These are phyloP conservation scores for Mesaphorura yosii DNA, from an alignment of 1,140 invertebrate species.

Conservation along the genomic window DNA sequence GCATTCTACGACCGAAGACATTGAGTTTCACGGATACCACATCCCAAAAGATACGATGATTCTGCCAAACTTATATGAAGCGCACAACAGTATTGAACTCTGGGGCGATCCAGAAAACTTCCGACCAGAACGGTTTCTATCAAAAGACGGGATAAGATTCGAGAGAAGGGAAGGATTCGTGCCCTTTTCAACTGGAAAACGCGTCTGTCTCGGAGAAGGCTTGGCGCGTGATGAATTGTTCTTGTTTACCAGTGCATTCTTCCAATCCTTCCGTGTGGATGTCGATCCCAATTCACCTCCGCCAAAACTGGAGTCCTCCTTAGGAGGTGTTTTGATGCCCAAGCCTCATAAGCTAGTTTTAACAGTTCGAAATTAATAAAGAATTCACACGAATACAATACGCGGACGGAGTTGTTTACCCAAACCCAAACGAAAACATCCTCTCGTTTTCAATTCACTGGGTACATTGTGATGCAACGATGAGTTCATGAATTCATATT, in stretches of 20 bases:
- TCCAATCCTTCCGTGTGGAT: slow-evolving; percentile 14
- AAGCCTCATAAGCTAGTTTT: not conserved
- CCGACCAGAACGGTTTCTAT: slow-evolving; percentile 30
- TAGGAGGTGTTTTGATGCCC: not conserved
- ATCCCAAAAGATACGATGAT: slow-evolving; percentile 37
- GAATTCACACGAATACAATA: no score
- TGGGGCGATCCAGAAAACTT: slow-evolving; percentile 16
- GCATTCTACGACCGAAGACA: slow-evolving; percentile 19
- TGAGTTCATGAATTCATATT: no score
- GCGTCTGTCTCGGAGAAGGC: slow-evolving; percentile 20
- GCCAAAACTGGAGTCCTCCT: slow-evolving; percentile 6
- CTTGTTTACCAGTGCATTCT: slow-evolving; percentile 15
- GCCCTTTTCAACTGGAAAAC: slow-evolving; percentile 14
- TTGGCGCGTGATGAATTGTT: slow-evolving; percentile 19
- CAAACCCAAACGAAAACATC: no score
- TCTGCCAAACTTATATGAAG: slow-evolving; percentile 28
- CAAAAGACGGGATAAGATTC: not conserved
- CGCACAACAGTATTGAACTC: slow-evolving; percentile 2
- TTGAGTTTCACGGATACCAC: slow-evolving; percentile 32
- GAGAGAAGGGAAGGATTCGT: not conserved
- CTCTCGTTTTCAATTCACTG: no score
- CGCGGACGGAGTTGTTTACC: no score
- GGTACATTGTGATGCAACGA: no score
- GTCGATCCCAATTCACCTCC: slow-evolving; percentile 11
- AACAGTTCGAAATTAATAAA: no score